Evolutionary conservation across 2,888 invertebrate genomes (phyloP).

Genomic region (Caenorhabditis afra): DNA sequence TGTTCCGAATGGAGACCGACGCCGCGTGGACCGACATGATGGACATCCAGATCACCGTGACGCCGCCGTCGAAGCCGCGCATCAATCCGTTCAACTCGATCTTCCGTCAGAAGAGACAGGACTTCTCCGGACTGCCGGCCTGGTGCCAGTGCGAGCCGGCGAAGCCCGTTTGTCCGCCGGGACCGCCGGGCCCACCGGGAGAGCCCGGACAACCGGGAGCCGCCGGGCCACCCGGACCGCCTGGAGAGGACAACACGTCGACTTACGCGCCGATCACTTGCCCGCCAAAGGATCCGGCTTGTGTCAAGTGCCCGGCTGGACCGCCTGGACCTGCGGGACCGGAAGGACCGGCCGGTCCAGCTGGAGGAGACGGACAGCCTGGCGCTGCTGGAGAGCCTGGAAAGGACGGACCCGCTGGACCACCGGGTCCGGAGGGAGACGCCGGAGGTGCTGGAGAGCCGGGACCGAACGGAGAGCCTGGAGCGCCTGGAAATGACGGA

Average conservation of each 20-base stretch:
- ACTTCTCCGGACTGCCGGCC: slow-evolving; percentile 62
- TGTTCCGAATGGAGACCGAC: slow-evolving; percentile 78
- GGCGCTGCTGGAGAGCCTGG: slow-evolving; percentile 58
- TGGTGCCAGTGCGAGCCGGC: slow-evolving; percentile 69
- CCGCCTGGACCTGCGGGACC: slow-evolving; percentile 60
- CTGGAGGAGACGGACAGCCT: slow-evolving; percentile 56
- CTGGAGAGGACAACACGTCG: slow-evolving; percentile 59
- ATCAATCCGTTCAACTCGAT: slow-evolving; percentile 71
- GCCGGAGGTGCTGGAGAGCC: slow-evolving; percentile 50
- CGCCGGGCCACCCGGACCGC: slow-evolving; percentile 62
- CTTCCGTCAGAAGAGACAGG: slow-evolving; percentile 72
- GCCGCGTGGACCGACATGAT: slow-evolving; percentile 77
- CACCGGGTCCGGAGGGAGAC: slow-evolving; percentile 59
- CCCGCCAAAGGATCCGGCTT: slow-evolving; percentile 57
- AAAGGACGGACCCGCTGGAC: slow-evolving; percentile 61
- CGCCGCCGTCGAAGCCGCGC: slow-evolving; percentile 74
- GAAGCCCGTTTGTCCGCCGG: slow-evolving; percentile 62
- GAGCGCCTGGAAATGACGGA: slow-evolving; percentile 60
- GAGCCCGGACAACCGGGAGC: slow-evolving; percentile 60
- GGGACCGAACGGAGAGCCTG: slow-evolving; percentile 59
- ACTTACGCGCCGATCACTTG: slow-evolving; percentile 64
- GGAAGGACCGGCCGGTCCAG: slow-evolving; percentile 58
- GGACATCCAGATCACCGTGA: slow-evolving; percentile 77
- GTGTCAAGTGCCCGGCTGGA: slow-evolving; percentile 62
- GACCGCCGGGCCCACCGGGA: slow-evolving; percentile 70